Percentiles rank a stretch among this genome's conserved stretches.
Conservation (phyloP, 2,888 invertebrate species). For the Schrankia costaestrigalis region DNA sequence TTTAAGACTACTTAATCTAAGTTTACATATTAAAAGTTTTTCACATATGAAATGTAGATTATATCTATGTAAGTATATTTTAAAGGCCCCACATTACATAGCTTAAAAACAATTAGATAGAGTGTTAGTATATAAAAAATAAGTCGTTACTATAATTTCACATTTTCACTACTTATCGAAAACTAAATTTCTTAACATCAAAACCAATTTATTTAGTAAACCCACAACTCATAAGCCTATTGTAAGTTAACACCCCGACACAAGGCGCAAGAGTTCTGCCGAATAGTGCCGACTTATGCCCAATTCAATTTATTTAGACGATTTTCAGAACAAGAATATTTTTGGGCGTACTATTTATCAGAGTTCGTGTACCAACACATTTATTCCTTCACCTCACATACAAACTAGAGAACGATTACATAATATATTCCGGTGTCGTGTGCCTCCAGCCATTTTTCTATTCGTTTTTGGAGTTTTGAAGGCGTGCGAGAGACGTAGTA, state of each 20-base stretch:
- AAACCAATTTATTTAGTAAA: slow-evolving; percentile 24
- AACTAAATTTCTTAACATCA: slow-evolving; percentile 16
- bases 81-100: too few relatives aligned
- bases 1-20: too few relatives aligned
- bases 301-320: slow-evolving; percentile 69
- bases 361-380: slow-evolving; percentile 66
- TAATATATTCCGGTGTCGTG: slow-evolving; percentile 74
- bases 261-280: slow-evolving; percentile 29
- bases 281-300: too few relatives aligned
- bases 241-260: slow-evolving; percentile 45
- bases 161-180: too few relatives aligned
- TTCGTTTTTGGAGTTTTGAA: slow-evolving; percentile 47
- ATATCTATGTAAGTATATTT: too few relatives aligned
- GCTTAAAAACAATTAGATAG: too few relatives aligned
- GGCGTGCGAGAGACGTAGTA: slow-evolving; percentile 48
- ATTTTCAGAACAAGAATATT: slow-evolving; percentile 67
- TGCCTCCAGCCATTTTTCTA: slow-evolving; percentile 68
- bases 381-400: slow-evolving; percentile 65
- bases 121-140: too few relatives aligned
- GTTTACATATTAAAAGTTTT: too few relatives aligned
- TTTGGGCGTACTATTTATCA: slow-evolving; percentile 65
- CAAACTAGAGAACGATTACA: slow-evolving; percentile 66
- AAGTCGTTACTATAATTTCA: too few relatives aligned
- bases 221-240: slow-evolving; percentile 38
- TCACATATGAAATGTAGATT: too few relatives aligned